Evolutionary conservation across 2,888 invertebrate genomes (phyloP).

Genomic region (Nebria salina): DNA sequence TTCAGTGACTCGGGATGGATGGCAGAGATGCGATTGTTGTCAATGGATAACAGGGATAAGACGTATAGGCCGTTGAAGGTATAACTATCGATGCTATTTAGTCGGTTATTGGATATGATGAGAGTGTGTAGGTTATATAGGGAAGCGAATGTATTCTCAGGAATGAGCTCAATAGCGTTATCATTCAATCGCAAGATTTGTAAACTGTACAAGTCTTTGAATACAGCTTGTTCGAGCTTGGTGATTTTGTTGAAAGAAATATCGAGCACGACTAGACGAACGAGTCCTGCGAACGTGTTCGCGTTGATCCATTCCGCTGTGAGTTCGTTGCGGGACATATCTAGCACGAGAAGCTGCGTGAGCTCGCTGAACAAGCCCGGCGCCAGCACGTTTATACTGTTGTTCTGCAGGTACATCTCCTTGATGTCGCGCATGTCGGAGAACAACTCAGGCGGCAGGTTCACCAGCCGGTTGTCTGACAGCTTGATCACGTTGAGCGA

Average conservation of each 20-base stretch:
- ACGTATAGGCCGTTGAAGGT: slow-evolving; percentile 81
- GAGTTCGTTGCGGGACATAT: slow-evolving; percentile 81
- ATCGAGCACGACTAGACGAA: slow-evolving; percentile 79
- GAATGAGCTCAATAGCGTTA: slow-evolving; percentile 79
- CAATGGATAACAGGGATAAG: slow-evolving; percentile 79
- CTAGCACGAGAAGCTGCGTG: slow-evolving; percentile 77
- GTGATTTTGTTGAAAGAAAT: slow-evolving; percentile 80
- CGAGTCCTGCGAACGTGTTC: slow-evolving; percentile 80
- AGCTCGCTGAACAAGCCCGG: slow-evolving; percentile 82
- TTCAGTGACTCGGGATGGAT: slow-evolving; percentile 79
- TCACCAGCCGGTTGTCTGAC: slow-evolving; percentile 82
- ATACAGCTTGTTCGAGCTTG: slow-evolving; percentile 78
- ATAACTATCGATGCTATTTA: slow-evolving; percentile 78
- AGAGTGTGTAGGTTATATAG: slow-evolving; percentile 82
- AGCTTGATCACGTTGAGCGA: slow-evolving; percentile 79
- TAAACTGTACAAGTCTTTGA: slow-evolving; percentile 80
- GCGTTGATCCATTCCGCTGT: slow-evolving; percentile 85
- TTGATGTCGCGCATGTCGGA: slow-evolving; percentile 79
- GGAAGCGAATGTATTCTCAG: slow-evolving; percentile 81
- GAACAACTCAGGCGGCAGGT: slow-evolving; percentile 84
- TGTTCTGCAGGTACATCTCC: slow-evolving; percentile 84
- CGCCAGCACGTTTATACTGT: slow-evolving; percentile 82
- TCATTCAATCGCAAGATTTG: slow-evolving; percentile 84
- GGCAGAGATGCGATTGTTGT: slow-evolving; percentile 80
- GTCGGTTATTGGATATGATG: slow-evolving; percentile 81